phyloP scores from a whole-genome alignment of 2,797 vertebrate species.

The Diceros bicornis region DNA sequence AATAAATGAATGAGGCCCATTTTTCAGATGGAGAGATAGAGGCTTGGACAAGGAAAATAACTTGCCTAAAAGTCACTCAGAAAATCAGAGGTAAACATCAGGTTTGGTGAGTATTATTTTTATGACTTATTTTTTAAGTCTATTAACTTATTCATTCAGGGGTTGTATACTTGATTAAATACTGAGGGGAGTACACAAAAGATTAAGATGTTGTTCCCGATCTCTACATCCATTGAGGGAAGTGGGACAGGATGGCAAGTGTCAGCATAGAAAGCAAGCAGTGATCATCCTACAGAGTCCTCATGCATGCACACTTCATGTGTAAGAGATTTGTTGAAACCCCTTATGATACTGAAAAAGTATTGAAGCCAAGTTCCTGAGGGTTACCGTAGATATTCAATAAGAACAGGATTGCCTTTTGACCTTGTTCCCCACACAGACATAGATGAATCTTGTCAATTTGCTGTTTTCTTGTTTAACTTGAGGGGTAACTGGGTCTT shows the following conservation, averaged over 20 bases:
- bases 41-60: rapidly evolving
- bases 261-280: background rate
- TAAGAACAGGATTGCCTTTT: too few relatives aligned
- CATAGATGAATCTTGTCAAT: too few relatives aligned
- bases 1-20: conserved; percentile 47
- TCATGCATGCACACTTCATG: background rate
- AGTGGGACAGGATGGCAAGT: background rate
- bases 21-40: conserved; percentile 55
- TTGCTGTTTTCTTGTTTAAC: too few relatives aligned
- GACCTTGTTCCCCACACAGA: too few relatives aligned
- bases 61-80: background rate
- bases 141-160: background rate
- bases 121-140: background rate
- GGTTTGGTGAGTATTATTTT: background rate
- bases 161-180: background rate
- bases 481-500: too few relatives aligned
- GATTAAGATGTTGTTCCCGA: background rate
- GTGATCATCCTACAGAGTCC: background rate
- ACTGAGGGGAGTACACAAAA: background rate
- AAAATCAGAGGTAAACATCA: conserved; percentile 8
- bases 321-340: background rate
- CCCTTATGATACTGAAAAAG: background rate
- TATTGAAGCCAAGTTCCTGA: too few relatives aligned
- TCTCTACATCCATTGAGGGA: background rate
- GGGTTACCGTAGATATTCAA: too few relatives aligned